Conservation (phyloP, 2,888 invertebrate genomes). For the Coleophora flavipennella region DNA sequence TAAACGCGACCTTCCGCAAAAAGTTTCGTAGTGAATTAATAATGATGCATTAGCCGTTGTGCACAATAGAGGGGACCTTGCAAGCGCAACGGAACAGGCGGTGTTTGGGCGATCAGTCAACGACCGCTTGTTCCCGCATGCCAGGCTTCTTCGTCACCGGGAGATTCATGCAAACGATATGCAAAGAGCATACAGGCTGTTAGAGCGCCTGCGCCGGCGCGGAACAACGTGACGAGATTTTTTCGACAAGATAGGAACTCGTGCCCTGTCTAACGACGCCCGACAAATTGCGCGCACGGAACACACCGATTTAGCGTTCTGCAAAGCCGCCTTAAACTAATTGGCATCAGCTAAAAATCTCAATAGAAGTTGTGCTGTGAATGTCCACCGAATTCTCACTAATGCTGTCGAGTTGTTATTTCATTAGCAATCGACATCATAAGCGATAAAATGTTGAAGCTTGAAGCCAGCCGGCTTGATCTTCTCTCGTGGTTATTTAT, state of each 20-base stretch:
- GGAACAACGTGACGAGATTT: constrained; percentile 18
- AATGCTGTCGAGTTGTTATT: constrained; percentile 27
- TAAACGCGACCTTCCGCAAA: constrained; percentile 54
- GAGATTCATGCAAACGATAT: constrained; percentile 56
- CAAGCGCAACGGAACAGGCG: constrained; percentile 15
- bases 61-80: constrained; percentile 36
- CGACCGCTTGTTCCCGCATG: constrained; percentile 50
- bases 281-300: too few species aligned
- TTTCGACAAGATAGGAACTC: constrained; percentile 21
- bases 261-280: constrained; percentile 7
- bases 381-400: constrained; percentile 29
- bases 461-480: constrained; percentile 14
- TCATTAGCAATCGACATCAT: constrained; percentile 32
- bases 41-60: constrained; percentile 41
- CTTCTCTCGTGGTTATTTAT: constrained; percentile 35
- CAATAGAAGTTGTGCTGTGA: constrained; percentile 13
- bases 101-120: constrained; percentile 48
- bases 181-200: constrained; percentile 31
- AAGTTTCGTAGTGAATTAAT: constrained; percentile 39
- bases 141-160: constrained; percentile 40
- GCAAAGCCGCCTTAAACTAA: too few species aligned
- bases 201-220: constrained; percentile 27
- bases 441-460: constrained; percentile 27
- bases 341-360: too few species aligned
- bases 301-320: too few species aligned